A percentile compares a stretch with the other conserved stretches of the same genome.
Conservation (phyloP, 2,113 vertebrate genomes). For the Serilophus lunatus region DNA sequence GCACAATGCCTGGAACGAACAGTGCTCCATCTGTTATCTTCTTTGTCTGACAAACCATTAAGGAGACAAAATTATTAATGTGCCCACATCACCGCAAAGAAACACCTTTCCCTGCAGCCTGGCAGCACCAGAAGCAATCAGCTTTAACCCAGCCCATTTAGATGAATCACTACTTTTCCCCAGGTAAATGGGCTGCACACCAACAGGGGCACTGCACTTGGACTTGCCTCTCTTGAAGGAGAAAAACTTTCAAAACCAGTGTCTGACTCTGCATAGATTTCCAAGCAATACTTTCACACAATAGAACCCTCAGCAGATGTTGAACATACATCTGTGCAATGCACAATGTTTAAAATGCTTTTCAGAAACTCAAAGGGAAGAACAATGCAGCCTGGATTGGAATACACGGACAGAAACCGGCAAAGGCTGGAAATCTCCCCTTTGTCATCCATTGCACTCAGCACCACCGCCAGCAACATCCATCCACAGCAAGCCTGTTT, state of each 20-base stretch:
- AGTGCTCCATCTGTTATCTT: slow-evolving; percentile 12
- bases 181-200: neutral
- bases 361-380: neutral
- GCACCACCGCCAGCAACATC: neutral
- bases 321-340: neutral
- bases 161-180: fast-evolving
- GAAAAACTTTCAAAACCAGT: neutral
- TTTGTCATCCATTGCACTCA: neutral
- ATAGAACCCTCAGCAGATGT: neutral
- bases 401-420: neutral
- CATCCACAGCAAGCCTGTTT: neutral
- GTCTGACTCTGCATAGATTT: neutral
- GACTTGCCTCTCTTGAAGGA: neutral
- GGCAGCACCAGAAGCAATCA: neutral
- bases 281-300: neutral
- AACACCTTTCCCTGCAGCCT: neutral
- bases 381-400: neutral
- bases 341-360: neutral
- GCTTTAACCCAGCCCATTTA: neutral
- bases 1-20: neutral
- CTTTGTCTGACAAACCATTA: neutral
- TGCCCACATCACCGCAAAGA: neutral
- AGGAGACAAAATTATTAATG: neutral
- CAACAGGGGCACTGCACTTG: neutral
- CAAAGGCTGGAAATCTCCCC: neutral